These are phyloP conservation scores for Yponomeuta malinellus DNA, from an alignment of 2,888 invertebrate genomes.

Conservation along the genomic window DNA sequence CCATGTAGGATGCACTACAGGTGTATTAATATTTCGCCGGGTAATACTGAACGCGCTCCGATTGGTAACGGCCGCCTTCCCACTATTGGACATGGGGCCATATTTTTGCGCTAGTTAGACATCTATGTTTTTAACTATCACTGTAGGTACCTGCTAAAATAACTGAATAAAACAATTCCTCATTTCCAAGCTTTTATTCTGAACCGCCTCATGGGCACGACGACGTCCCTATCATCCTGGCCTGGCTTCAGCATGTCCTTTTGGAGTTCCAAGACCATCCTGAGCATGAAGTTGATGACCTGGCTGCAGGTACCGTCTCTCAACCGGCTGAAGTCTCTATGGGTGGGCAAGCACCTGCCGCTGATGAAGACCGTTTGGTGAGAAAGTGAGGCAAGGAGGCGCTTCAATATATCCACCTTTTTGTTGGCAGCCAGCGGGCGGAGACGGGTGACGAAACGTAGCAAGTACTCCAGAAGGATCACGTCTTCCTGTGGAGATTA, in stretches of 20 bases:
- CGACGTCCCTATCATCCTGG: conserved; percentile 55
- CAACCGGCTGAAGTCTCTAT: conserved; percentile 27
- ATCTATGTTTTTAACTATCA: too few species aligned
- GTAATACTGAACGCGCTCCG: too few species aligned
- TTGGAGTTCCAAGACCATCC: conserved; percentile 67
- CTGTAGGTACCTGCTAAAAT: too few species aligned
- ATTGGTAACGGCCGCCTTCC: too few species aligned
- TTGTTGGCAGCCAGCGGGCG: conserved; percentile 77
- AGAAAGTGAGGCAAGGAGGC: conserved; percentile 80
- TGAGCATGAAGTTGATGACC: conserved; percentile 68
- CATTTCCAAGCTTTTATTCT: conserved; percentile 68
- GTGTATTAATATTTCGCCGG: too few species aligned
- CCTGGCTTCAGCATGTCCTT: conserved; percentile 60
- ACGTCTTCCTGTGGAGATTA: conserved; percentile 74
- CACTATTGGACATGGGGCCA: too few species aligned
- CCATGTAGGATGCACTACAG: too few species aligned
- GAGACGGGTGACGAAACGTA: conserved; percentile 81
- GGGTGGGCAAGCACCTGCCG: conserved; percentile 52
- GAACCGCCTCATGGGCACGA: conserved; percentile 44
- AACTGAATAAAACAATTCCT: conserved; percentile 17
- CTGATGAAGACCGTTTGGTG: conserved; percentile 76
- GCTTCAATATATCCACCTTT: conserved; percentile 77
- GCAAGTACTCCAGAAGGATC: conserved; percentile 82
- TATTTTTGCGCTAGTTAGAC: too few species aligned
- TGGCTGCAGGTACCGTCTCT: conserved; percentile 76